Evolutionary conservation across 35 echinoderm and acorn worm genomes (phyloP).

Genomic region (Lytechinus variegatus): DNA sequence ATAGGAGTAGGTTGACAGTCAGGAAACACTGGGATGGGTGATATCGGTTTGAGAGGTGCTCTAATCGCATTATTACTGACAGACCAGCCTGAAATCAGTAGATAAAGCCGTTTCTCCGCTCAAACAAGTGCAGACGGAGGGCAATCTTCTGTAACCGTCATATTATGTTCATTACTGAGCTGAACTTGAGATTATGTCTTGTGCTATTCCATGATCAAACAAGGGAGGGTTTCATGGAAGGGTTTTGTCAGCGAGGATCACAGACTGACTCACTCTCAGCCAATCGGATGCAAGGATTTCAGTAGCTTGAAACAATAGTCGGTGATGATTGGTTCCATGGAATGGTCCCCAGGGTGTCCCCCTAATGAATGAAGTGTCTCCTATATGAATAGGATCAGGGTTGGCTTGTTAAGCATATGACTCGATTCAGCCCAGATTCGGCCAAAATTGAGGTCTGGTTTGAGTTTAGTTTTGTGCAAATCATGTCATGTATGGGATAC

Average conservation of each 20-base stretch:
- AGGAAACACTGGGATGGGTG: not conserved
- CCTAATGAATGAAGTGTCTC: not conserved
- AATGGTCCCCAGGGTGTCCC: too few relatives aligned
- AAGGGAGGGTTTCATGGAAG: too few relatives aligned
- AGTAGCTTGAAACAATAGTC: too few relatives aligned
- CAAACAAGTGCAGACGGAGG: not conserved
- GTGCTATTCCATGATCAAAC: not conserved
- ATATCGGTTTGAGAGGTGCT: not conserved
- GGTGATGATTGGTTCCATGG: too few relatives aligned
- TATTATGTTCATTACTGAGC: not conserved
- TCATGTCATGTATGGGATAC: not conserved
- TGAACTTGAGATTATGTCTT: not conserved
- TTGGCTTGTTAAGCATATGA: not conserved
- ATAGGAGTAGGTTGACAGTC: not conserved
- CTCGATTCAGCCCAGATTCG: not conserved
- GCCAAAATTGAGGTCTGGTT: not conserved
- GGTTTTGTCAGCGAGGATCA: too few relatives aligned
- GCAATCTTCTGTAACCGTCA: not conserved
- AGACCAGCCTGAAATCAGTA: not conserved
- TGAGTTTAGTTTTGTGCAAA: not conserved
- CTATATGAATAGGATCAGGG: not conserved
- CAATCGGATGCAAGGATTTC: too few relatives aligned
- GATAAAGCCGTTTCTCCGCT: not conserved
- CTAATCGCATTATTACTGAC: slow-evolving; percentile 13
- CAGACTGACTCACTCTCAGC: too few relatives aligned